Percentiles rank a stretch among this genome's conserved stretches.
These are phyloP conservation scores for Prionailurus viverrinus DNA, from an alignment of 2,113 vertebrate species.

Conservation along the genomic window DNA sequence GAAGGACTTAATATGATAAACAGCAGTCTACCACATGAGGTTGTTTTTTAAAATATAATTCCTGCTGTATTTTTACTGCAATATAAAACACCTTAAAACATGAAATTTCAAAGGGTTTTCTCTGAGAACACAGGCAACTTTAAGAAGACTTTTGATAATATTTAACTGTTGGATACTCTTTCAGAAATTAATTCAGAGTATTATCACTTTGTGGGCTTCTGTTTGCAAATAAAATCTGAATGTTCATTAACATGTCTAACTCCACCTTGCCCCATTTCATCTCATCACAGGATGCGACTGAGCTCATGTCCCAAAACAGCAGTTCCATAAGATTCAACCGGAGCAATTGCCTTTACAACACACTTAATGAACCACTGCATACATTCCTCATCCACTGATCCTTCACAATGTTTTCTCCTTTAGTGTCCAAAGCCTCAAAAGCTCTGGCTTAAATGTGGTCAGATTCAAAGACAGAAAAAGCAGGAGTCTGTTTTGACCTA, in stretches of 20 bases:
- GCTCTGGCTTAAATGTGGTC: neutral
- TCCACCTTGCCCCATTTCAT: neutral
- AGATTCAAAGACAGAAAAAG: conserved; percentile 35
- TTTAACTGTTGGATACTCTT: neutral
- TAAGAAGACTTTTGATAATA: neutral
- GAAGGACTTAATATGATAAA: neutral
- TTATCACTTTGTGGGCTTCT: neutral
- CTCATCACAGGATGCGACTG: neutral
- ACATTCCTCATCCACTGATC: neutral
- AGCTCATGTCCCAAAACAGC: neutral
- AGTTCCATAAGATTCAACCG: neutral
- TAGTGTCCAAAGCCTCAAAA: conserved; percentile 6
- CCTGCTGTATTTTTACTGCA: conserved; percentile 28
- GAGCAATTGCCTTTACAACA: neutral
- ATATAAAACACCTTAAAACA: neutral
- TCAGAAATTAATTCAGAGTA: conserved; percentile 25
- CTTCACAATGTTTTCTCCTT: neutral
- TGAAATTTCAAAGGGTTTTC: conserved; percentile 6
- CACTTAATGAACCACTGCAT: neutral
- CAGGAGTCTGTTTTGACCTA: neutral
- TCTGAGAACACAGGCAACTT: conserved; percentile 49
- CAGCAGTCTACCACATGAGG: neutral
- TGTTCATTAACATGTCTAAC: neutral
- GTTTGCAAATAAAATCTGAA: neutral
- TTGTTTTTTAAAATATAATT: neutral